These are phyloP conservation scores for Diphyllodes magnificus DNA, from an alignment of 2,113 vertebrate species.

Conservation along the genomic window DNA sequence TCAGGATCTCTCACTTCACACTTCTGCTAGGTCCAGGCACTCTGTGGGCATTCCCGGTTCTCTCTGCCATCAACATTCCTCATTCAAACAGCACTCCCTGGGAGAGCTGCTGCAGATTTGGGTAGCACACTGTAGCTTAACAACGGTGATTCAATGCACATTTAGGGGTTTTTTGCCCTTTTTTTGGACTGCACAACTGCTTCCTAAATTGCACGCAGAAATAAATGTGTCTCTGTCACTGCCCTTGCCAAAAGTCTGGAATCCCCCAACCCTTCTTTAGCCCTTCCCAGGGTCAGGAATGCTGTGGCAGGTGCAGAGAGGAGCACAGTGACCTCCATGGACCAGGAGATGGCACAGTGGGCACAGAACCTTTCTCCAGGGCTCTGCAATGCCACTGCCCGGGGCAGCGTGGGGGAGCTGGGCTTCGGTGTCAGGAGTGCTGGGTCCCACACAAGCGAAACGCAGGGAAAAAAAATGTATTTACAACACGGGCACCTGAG, in stretches of 20 bases:
- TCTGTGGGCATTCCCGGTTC: neutral
- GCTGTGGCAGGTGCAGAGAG: neutral
- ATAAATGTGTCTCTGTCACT: neutral
- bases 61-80: neutral
- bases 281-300: accelerated
- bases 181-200: accelerated
- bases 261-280: neutral
- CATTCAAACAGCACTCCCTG: neutral
- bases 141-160: accelerated
- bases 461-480: accelerated
- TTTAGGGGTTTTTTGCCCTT: neutral
- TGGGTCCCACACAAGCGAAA: neutral
- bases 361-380: neutral
- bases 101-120: neutral
- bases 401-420: neutral
- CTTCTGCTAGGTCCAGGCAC: neutral
- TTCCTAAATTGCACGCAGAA: neutral
- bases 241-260: neutral
- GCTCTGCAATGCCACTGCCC: neutral
- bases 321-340: neutral
- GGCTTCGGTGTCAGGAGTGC: neutral
- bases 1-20: neutral
- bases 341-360: neutral
- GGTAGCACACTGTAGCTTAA: neutral
- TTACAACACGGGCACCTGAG: accelerated